Conservation (phyloP, 1,140 invertebrate species). For the Meloidogyne floridensis region DNA sequence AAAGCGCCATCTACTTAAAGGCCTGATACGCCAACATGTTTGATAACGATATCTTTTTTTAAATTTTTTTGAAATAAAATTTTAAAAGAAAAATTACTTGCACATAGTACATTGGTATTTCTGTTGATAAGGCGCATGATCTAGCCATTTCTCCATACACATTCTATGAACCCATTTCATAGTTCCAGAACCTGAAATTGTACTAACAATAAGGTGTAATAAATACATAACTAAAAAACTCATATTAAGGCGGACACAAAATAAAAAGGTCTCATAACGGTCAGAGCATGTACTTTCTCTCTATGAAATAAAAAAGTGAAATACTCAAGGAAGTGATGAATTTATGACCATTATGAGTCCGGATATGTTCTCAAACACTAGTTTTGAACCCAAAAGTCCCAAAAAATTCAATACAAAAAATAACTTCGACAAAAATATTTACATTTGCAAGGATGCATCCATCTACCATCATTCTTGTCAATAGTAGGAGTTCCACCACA, state of each 20-base stretch:
- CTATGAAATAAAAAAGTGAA: no score
- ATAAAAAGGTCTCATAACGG: no score
- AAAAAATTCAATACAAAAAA: no score
- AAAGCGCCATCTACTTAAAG: constrained; percentile 9
- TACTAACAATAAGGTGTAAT: no score
- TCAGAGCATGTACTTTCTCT: no score
- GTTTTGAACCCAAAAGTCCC: no score
- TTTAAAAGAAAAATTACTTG: constrained; percentile 15
- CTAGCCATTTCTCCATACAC: constrained; percentile 22
- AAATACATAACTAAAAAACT: no score
- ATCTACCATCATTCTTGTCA: not conserved
- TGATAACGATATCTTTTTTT: constrained; percentile 11
- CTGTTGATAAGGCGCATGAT: constrained; percentile 25
- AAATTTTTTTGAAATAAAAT: not conserved
- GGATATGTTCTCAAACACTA: no score
- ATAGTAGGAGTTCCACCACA: not conserved
- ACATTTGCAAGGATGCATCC: constrained; percentile 31
- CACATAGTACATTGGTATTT: constrained; percentile 17
- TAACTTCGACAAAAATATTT: not conserved
- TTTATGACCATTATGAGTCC: no score
- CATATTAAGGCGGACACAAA: no score
- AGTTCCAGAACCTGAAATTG: constrained; percentile 26
- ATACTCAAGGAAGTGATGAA: no score
- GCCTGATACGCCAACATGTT: not conserved
- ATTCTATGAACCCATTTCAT: constrained; percentile 26